These are phyloP conservation scores for Onychomys leucogaster DNA, from an alignment of 2,797 vertebrate species.

Conservation along the genomic window DNA sequence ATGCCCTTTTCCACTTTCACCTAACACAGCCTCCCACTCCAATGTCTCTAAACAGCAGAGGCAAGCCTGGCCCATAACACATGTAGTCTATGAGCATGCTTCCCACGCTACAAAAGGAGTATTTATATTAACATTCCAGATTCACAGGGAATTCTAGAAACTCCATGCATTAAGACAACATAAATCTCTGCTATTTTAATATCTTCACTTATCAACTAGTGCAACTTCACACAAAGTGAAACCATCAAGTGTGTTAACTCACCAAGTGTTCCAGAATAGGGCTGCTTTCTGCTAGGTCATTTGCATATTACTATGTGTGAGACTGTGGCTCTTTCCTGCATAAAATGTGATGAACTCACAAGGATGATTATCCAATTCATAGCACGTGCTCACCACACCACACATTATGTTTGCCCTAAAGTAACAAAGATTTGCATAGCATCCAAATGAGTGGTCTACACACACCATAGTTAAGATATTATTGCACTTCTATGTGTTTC, in stretches of 20 bases:
- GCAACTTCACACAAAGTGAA: conserved; percentile 32
- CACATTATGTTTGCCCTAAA: conserved; percentile 84
- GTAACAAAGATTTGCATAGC: conserved; percentile 85
- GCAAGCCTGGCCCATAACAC: conserved; percentile 91
- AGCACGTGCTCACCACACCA: conserved; percentile 76
- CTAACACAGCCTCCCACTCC: conserved; percentile 88
- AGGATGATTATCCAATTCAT: conserved; percentile 86
- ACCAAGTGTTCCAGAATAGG: conserved; percentile 69
- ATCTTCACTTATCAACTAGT: conserved; percentile 77
- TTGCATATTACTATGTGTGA: conserved; percentile 75
- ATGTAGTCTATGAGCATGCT: conserved; percentile 87
- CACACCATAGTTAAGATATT: conserved; percentile 87
- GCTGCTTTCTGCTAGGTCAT: conserved; percentile 78
- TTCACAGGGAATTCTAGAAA: conserved; percentile 71
- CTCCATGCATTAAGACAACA: conserved; percentile 67
- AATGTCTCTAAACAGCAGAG: conserved; percentile 87
- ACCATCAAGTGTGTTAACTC: conserved; percentile 73
- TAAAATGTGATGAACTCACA: conserved; percentile 83
- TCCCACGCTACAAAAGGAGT: conserved; percentile 87
- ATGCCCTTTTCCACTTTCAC: conserved; percentile 89
- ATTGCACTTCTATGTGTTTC: conserved; percentile 86
- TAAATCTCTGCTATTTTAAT: conserved; percentile 76
- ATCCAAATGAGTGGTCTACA: conserved; percentile 84
- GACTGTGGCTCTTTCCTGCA: conserved; percentile 68
- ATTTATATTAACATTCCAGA: conserved; percentile 80